Base-by-base conservation (phyloP, 2,797 vertebrate species). In the Spizella passerina region DNA sequence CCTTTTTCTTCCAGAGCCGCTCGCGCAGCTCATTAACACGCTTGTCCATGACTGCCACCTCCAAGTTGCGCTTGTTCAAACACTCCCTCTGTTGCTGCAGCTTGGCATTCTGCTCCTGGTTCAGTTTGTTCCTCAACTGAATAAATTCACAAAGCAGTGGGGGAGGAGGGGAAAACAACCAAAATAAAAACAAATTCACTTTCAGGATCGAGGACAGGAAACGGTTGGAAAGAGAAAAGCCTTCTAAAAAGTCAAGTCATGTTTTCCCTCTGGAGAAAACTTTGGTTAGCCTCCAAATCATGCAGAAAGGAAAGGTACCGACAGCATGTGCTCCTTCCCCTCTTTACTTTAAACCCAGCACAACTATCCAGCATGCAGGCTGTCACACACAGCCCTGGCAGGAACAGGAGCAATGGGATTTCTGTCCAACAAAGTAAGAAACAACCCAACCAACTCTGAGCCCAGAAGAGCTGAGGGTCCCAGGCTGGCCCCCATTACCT, bases 1-100 rank as follows among this genome's bases (percentile, higher is more conserved):
- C 99, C 96, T 99, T 99, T 98, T 99, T 99, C 98, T 99, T 99
- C 99, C 99, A 98, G 41, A 99, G 98, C 21, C 99, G 97, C 93
- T 98, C 98, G 2, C 99, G 97, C 69, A 99, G 98, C 98, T 99
- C 99, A n/a, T 96, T 98, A 77, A 99, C 98, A 27, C 99, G 98
- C 65, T 98, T 98, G 91, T 99, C 99, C 99, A 99, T 99, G 44
- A 98, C 93, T 1, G 97, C 98, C 96, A 99, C 99, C 97, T 99
- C 99, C 72, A 98, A 98, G 95, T 99, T 99, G 91, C 98, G 98
- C 96, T 98, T 99, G 96, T 98, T 99, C 96, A 99, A 98, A 88
- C 97, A 98, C 84, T 99, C 99, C 73, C 98, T 98, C 97, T 99
- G 99, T 96, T 99, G 99, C 96, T 99, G 99, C 94, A 99, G 98